Percentiles rank a stretch among this genome's conserved stretches.
These are phyloP conservation scores for Gastracanthus pulcherrimus DNA, from an alignment of 2,888 invertebrate species.

Conservation along the genomic window DNA sequence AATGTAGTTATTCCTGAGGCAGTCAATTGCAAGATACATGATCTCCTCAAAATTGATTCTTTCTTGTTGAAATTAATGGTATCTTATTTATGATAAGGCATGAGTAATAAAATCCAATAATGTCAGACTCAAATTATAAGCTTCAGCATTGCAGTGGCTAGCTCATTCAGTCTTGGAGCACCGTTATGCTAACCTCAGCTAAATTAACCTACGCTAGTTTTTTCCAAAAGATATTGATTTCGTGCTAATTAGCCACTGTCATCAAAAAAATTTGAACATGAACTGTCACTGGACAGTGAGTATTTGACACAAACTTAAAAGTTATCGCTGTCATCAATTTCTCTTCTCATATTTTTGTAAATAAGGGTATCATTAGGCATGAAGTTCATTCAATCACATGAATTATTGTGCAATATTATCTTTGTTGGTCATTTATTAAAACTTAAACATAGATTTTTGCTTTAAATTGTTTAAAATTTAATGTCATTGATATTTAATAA, in stretches of 20 bases:
- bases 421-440: neutral
- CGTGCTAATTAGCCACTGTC: neutral
- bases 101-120: constrained; percentile 19
- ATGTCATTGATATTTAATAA: neutral
- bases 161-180: neutral
- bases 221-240: constrained; percentile 3
- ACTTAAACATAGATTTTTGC: neutral
- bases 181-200: constrained; percentile 27
- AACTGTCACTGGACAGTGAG: constrained; percentile 34
- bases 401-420: constrained; percentile 30
- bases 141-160: neutral
- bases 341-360: neutral
- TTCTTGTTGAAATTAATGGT: neutral
- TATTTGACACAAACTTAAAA: neutral
- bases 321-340: neutral
- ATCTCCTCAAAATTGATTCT: neutral
- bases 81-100: neutral
- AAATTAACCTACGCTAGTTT: neutral
- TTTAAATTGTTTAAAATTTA: neutral
- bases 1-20: neutral
- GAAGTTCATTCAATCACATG: neutral
- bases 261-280: constrained; percentile 28
- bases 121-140: neutral
- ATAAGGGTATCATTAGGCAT: neutral
- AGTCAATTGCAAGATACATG: neutral